Conservation (phyloP, 2,888 invertebrate genomes). For the Perdita meconis region DNA sequence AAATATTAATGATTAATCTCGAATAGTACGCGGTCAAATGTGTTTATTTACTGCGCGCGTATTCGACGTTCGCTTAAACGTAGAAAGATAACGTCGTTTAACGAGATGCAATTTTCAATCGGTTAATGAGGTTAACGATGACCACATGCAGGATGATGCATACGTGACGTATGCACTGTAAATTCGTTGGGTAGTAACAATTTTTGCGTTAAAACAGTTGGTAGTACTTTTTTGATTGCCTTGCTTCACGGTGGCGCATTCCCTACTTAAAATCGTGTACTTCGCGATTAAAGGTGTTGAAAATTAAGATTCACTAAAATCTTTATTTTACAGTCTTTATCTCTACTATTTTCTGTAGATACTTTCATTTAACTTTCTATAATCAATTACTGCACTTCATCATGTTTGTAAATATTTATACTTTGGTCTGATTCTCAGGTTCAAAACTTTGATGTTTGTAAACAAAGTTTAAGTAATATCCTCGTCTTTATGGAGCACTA, state of each 20-base stretch:
- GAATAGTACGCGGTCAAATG: background rate
- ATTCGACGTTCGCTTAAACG: background rate
- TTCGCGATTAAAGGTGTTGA: too few species aligned
- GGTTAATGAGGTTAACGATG: conserved; percentile 29
- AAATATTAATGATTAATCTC: background rate
- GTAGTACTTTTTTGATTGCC: background rate
- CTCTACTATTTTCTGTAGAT: too few species aligned
- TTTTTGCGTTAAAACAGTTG: background rate
- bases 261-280: too few species aligned
- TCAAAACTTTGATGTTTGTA: background rate
- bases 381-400: too few species aligned
- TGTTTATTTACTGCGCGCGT: background rate
- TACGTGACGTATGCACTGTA: background rate
- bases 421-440: background rate
- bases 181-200: too few species aligned
- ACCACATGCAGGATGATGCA: background rate
- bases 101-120: conserved; percentile 15
- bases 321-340: too few species aligned
- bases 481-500: background rate
- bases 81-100: conserved; percentile 12
- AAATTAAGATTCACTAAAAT: too few species aligned
- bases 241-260: too few species aligned
- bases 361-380: too few species aligned
- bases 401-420: background rate
- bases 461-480: background rate